These are phyloP conservation scores for Andrena minutula DNA, from an alignment of 2,888 invertebrate genomes.

Conservation along the genomic window DNA sequence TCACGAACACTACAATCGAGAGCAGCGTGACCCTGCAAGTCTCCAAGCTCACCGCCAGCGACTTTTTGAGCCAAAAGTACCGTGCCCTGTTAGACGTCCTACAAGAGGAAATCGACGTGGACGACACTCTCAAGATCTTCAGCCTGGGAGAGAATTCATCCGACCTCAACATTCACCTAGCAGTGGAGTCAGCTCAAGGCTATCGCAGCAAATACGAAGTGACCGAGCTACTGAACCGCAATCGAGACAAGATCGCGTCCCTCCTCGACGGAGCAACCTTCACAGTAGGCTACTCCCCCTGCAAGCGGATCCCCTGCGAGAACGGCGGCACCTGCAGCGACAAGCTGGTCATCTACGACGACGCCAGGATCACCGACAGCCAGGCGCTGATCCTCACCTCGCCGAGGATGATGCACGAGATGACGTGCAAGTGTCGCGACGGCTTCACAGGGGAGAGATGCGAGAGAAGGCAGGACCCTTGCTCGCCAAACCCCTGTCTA, in stretches of 20 bases:
- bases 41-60: constrained; percentile 90
- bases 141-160: constrained; percentile 90
- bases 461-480: constrained; percentile 95
- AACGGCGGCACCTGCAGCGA: constrained; percentile 93
- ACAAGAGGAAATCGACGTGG: constrained; percentile 88
- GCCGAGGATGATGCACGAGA: constrained; percentile 92
- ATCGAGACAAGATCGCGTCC: constrained; percentile 88
- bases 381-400: constrained; percentile 93
- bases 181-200: constrained; percentile 87
- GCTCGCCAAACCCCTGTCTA: constrained; percentile 95
- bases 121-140: constrained; percentile 90
- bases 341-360: constrained; percentile 89
- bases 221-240: constrained; percentile 88
- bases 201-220: constrained; percentile 89
- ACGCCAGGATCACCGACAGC: constrained; percentile 92
- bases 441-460: constrained; percentile 94
- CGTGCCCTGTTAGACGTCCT: constrained; percentile 90
- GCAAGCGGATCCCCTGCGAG: constrained; percentile 90
- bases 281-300: constrained; percentile 92
- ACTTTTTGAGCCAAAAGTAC: constrained; percentile 92
- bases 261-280: constrained; percentile 88
- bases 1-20: constrained; percentile 93
- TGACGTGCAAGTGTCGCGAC: constrained; percentile 92
- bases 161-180: constrained; percentile 90
- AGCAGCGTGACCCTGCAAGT: constrained; percentile 93